Conservation (phyloP, 2,797 vertebrate genomes). For the Pipistrellus pipistrellus region DNA sequence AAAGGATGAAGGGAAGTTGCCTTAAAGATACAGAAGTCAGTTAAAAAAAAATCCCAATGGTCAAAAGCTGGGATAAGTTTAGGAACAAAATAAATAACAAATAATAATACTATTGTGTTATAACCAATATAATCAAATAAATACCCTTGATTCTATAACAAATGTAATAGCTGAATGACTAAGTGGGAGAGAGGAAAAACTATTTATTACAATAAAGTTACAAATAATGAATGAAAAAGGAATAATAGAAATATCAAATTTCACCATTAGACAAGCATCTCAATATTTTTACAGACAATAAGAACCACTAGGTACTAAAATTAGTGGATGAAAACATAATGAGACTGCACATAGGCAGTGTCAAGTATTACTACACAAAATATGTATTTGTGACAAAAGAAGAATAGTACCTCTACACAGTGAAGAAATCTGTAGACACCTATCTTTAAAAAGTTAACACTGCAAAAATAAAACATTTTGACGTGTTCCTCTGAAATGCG, state of each 20-base stretch:
- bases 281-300: not conserved
- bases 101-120: not conserved
- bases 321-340: not conserved
- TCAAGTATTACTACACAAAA: not conserved
- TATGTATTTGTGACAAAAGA: not conserved
- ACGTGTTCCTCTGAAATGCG: not conserved
- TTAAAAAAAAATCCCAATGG: not conserved
- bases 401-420: not conserved
- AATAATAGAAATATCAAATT: not conserved
- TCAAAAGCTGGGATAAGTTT: not conserved
- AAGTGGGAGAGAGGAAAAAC: not conserved
- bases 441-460: not conserved
- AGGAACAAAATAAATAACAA: not conserved
- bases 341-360: not conserved
- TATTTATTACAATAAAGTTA: not conserved
- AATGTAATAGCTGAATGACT: not conserved
- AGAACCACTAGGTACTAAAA: not conserved
- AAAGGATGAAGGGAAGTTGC: not conserved
- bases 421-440: not conserved
- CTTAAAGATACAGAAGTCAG: not conserved
- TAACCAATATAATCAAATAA: not conserved
- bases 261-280: not conserved
- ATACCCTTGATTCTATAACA: not conserved
- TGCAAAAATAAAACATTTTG: not conserved
- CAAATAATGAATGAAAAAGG: not conserved